These are phyloP conservation scores for Ischnura elegans DNA, from an alignment of 2,888 invertebrate species.

Conservation along the genomic window DNA sequence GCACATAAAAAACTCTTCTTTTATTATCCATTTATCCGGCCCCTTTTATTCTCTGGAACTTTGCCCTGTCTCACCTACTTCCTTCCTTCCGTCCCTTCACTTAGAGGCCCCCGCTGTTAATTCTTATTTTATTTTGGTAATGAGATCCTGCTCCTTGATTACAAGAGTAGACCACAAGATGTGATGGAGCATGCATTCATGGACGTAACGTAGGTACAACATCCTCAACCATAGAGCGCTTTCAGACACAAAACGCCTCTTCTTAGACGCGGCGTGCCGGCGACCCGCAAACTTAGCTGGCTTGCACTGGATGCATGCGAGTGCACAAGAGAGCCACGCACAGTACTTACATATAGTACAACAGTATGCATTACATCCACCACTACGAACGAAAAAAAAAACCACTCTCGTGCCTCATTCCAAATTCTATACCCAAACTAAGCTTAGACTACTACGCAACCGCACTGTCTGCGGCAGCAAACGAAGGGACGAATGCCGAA, in stretches of 20 bases:
- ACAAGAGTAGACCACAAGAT: too few species aligned
- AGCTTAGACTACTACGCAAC: too few species aligned
- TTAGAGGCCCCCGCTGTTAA: background rate
- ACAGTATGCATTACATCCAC: too few species aligned
- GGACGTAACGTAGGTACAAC: too few species aligned
- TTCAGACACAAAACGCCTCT: background rate
- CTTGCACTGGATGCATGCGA: background rate
- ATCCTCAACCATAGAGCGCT: too few species aligned
- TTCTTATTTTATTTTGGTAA: background rate
- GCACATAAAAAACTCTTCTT: conserved; percentile 1
- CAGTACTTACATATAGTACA: background rate
- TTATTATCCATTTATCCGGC: conserved; percentile 22
- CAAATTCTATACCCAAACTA: too few species aligned
- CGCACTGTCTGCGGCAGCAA: too few species aligned
- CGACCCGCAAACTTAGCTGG: background rate
- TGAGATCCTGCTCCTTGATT: background rate
- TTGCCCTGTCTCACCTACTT: background rate
- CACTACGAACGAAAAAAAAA: too few species aligned
- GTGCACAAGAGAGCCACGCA: background rate
- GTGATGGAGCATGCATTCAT: too few species aligned
- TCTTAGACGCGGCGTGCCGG: background rate
- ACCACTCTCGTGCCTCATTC: too few species aligned
- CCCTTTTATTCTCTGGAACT: conserved; percentile 29
- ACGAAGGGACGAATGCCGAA: too few species aligned
- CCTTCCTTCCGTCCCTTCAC: background rate